phyloP scores from a whole-genome alignment of 2,888 invertebrate genomes.

The Parnassius orleans region DNA sequence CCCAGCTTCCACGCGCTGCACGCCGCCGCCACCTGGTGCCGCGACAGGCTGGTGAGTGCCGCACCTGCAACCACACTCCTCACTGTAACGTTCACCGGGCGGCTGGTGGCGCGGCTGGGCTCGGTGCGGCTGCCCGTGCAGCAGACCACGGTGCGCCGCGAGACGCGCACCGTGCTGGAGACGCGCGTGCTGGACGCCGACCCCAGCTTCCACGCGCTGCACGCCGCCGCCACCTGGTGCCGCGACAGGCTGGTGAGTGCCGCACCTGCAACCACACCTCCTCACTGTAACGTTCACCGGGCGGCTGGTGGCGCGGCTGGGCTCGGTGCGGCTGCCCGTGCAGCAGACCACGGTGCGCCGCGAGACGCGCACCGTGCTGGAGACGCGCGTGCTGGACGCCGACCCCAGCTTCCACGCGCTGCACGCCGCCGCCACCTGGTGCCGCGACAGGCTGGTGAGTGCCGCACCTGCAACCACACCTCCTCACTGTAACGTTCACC shows the following conservation, averaged over 20 bases:
- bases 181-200: conserved; percentile 95
- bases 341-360: conserved; percentile 94
- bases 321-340: conserved; percentile 91
- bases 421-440: conserved; percentile 97
- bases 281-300: conserved; percentile 85
- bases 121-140: conserved; percentile 93
- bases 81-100: conserved; percentile 86
- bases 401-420: conserved; percentile 96
- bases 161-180: conserved; percentile 93
- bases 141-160: conserved; percentile 92
- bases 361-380: conserved; percentile 92
- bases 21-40: conserved; percentile 98
- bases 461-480: not conserved
- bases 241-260: conserved; percentile 89
- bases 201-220: conserved; percentile 94
- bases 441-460: conserved; percentile 91
- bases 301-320: conserved; percentile 91
- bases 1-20: conserved; percentile 95
- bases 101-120: conserved; percentile 91
- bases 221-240: conserved; percentile 98
- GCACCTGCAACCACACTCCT: not conserved
- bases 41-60: conserved; percentile 87
- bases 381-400: conserved; percentile 94
- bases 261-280: not conserved
- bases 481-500: conserved; percentile 82